phyloP scores from a whole-genome alignment of 1,140 invertebrate genomes.

The Myzus persicae region DNA sequence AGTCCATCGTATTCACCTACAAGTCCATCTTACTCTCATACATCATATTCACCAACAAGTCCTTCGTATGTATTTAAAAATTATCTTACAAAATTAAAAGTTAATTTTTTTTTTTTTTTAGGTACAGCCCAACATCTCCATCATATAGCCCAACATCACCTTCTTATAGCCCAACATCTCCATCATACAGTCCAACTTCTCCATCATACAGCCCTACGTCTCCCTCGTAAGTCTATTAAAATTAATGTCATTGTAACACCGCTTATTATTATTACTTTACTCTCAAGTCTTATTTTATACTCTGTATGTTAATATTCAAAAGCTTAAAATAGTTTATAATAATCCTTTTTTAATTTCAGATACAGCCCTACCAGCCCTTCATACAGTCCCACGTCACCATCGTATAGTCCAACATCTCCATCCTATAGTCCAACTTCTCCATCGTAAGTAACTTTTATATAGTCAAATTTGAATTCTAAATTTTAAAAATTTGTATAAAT shows the following conservation, averaged over 20 bases:
- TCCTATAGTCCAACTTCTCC: slow-evolving; percentile 79
- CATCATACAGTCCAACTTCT: slow-evolving; percentile 21
- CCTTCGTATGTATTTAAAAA: slow-evolving; percentile 63
- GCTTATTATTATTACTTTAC: background rate
- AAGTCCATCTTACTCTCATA: slow-evolving; percentile 70
- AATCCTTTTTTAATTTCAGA: slow-evolving; percentile 67
- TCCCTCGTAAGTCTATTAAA: slow-evolving; percentile 74
- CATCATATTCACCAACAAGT: slow-evolving; percentile 70
- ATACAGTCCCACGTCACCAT: slow-evolving; percentile 79
- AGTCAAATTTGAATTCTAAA: background rate
- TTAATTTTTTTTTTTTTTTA: background rate
- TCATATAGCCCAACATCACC: slow-evolving; percentile 70
- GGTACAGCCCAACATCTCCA: slow-evolving; percentile 69
- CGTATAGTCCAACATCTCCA: slow-evolving; percentile 79
- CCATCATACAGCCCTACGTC: slow-evolving; percentile 63
- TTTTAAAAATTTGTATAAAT: background rate
- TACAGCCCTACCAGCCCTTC: slow-evolving; percentile 81
- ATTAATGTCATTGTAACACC: background rate
- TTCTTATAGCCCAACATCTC: slow-evolving; percentile 22
- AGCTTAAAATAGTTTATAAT: background rate
- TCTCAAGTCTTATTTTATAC: background rate
- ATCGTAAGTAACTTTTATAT: slow-evolving; percentile 63
- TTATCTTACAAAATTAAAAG: background rate
- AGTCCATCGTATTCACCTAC: slow-evolving; percentile 72
- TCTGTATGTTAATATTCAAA: background rate